Evolutionary conservation across 2,113 vertebrate genomes (phyloP).

Genomic region (Leuciscus idus): DNA sequence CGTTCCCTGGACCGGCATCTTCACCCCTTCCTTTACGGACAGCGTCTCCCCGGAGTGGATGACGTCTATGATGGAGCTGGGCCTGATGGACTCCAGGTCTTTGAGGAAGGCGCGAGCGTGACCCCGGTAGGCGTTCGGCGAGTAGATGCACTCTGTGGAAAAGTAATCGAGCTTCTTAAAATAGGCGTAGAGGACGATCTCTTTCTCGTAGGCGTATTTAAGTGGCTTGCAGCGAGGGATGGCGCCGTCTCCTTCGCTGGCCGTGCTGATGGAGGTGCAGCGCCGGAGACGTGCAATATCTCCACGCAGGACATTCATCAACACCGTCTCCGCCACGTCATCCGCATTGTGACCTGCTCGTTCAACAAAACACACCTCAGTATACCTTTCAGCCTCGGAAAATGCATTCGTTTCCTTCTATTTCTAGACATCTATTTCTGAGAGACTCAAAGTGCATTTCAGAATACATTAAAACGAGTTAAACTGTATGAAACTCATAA

Average conservation of each 20-base stretch:
- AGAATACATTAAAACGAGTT: not conserved
- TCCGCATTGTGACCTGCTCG: slow-evolving; percentile 87
- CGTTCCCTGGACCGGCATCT: slow-evolving; percentile 82
- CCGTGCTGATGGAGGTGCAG: slow-evolving; percentile 79
- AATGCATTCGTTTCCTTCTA: not conserved
- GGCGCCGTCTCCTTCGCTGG: slow-evolving; percentile 78
- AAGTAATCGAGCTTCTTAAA: slow-evolving; percentile 91
- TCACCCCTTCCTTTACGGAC: slow-evolving; percentile 78
- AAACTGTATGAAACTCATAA: not conserved
- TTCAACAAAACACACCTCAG: slow-evolving; percentile 21
- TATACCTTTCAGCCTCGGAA: not conserved
- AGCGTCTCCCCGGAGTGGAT: slow-evolving; percentile 88
- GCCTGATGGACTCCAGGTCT: slow-evolving; percentile 81
- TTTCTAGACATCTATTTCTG: not conserved
- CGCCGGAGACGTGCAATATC: slow-evolving; percentile 83
- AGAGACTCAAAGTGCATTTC: not conserved
- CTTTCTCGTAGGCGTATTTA: slow-evolving; percentile 90
- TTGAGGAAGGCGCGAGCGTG: slow-evolving; percentile 85
- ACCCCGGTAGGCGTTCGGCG: slow-evolving; percentile 87
- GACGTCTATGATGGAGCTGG: slow-evolving; percentile 86
- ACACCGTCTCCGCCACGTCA: slow-evolving; percentile 86
- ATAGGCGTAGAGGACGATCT: slow-evolving; percentile 92
- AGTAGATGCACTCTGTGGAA: slow-evolving; percentile 88
- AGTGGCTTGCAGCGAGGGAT: slow-evolving; percentile 89
- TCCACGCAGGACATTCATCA: slow-evolving; percentile 90